Percentiles rank a stretch among this genome's conserved stretches.
These are phyloP conservation scores for Cyprinus carpio DNA, from an alignment of 2,113 vertebrate species.

Conservation along the genomic window DNA sequence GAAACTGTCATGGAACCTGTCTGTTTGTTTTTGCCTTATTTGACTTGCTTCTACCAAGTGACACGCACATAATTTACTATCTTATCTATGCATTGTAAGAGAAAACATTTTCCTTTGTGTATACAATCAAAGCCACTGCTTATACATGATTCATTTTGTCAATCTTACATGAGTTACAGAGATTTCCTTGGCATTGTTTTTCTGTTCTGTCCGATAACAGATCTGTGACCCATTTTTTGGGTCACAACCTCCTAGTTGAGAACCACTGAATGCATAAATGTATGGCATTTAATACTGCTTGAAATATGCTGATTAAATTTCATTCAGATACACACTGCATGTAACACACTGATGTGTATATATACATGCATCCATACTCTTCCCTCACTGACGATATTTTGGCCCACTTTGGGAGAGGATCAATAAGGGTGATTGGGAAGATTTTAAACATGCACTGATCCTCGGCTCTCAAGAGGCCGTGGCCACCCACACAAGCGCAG, in stretches of 20 bases:
- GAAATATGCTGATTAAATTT: not conserved
- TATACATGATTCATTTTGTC: not conserved
- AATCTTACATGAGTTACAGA: not conserved
- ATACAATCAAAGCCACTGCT: not conserved
- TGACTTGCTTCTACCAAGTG: not conserved
- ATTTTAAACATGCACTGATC: conserved; percentile 57
- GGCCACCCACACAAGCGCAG: conserved; percentile 54
- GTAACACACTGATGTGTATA: not conserved
- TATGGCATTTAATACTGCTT: not conserved
- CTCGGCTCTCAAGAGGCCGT: conserved; percentile 39
- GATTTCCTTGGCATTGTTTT: not conserved
- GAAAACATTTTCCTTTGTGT: too few species aligned
- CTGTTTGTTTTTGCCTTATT: not conserved
- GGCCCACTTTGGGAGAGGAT: conserved; percentile 55
- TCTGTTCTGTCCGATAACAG: not conserved
- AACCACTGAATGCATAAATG: not conserved
- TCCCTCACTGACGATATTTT: conserved; percentile 44
- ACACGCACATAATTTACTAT: not conserved
- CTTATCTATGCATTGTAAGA: not conserved
- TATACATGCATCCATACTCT: conserved; percentile 17
- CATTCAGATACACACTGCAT: not conserved
- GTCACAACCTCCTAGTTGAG: not conserved
- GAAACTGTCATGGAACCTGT: not conserved
- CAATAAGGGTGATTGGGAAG: conserved; percentile 56
- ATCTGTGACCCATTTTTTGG: not conserved